phyloP scores from a whole-genome alignment of 2,797 vertebrate genomes.

The Percopsis omiscomaycus region DNA sequence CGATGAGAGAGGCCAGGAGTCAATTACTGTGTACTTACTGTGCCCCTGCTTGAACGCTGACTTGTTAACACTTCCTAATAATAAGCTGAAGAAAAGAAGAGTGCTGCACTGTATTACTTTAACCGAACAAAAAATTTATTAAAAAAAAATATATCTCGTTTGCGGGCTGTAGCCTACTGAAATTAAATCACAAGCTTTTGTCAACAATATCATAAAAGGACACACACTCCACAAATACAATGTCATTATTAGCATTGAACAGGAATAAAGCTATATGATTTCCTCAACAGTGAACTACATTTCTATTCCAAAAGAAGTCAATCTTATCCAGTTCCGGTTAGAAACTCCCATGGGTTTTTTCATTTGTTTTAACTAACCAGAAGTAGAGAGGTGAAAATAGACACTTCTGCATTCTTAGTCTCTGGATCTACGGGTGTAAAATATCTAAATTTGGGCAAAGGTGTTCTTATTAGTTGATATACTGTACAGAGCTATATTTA shows the following conservation, averaged over 20 bases:
- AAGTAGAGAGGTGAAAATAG: conserved; percentile 52
- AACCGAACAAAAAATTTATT: background rate
- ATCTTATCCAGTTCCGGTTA: conserved; percentile 63
- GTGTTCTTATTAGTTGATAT: conserved; percentile 22
- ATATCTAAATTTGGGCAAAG: conserved; percentile 11
- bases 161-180: background rate
- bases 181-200: conserved; percentile 27
- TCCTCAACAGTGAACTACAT: conserved; percentile 58
- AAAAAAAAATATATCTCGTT: background rate
- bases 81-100: conserved; percentile 57
- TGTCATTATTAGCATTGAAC: background rate
- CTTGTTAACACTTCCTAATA: conserved; percentile 73
- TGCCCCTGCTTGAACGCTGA: conserved; percentile 58
- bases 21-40: conserved; percentile 75
- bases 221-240: background rate
- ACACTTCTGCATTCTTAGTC: conserved; percentile 56
- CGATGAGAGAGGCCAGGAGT: conserved; percentile 69
- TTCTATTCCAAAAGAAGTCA: conserved; percentile 62
- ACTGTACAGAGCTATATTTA: too few species aligned
- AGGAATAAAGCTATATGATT: conserved; percentile 60
- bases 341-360: conserved; percentile 69
- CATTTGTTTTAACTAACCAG: conserved; percentile 74
- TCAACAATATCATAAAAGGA: conserved; percentile 25
- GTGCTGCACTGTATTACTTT: conserved; percentile 31
- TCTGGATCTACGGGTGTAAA: conserved; percentile 15